Conservation (phyloP, 2,888 invertebrate genomes). For the Agonopterix heracliana region DNA sequence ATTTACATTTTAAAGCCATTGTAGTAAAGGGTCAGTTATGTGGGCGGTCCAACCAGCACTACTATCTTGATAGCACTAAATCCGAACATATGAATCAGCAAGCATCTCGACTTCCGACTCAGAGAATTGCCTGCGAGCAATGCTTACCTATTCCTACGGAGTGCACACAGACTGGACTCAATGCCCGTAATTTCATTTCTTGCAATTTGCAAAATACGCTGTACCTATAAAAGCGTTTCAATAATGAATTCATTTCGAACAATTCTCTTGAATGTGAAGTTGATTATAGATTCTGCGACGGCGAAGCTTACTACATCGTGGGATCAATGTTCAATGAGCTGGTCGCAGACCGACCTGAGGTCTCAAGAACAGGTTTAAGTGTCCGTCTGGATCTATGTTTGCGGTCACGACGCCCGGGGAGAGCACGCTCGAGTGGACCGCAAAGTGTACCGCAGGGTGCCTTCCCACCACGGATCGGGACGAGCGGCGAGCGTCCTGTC, state of each 20-base stretch:
- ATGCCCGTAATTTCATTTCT: not conserved
- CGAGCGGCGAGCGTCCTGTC: not conserved
- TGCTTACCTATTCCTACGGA: constrained; percentile 8
- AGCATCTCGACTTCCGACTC: constrained; percentile 2
- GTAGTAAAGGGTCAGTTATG: no score
- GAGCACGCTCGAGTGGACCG: constrained; percentile 51
- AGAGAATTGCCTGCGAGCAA: constrained; percentile 9
- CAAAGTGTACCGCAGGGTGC: constrained; percentile 48
- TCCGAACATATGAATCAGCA: constrained; percentile 34
- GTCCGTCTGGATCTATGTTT: constrained; percentile 46
- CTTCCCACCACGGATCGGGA: not conserved
- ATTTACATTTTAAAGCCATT: no score
- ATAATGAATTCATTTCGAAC: constrained; percentile 15
- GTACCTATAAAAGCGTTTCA: constrained; percentile 9
- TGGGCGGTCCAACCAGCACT: no score
- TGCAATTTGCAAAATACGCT: not conserved
- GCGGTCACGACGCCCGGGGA: constrained; percentile 53
- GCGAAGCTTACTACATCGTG: constrained; percentile 21
- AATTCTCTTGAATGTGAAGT: constrained; percentile 17
- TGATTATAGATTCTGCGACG: constrained; percentile 26
- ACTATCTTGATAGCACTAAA: constrained; percentile 1
- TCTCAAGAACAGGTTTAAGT: constrained; percentile 50
- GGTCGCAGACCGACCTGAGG: constrained; percentile 16
- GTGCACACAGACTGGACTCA: not conserved
- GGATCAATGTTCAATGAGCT: constrained; percentile 30